Evolutionary conservation across 37 sponge, comb jelly and placozoan species (phyloP).

Genomic region (Bolinopsis microptera): DNA sequence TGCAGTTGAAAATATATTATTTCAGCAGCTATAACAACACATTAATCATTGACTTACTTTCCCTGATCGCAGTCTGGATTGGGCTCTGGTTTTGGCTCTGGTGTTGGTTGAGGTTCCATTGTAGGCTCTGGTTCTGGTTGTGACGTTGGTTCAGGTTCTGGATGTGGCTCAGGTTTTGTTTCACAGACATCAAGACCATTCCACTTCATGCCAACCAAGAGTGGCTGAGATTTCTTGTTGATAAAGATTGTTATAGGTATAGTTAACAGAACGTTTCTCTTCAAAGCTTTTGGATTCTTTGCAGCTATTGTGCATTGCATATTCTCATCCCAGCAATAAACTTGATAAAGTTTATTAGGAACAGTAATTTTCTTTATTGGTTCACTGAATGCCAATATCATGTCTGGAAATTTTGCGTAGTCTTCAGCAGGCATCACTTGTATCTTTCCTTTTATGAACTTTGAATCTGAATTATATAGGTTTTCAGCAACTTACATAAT

Average conservation of each 20-base stretch:
- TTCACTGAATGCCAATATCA: not conserved
- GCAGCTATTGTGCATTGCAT: not conserved
- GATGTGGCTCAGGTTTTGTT: not conserved
- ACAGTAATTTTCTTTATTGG: not conserved
- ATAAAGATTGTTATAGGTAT: not conserved
- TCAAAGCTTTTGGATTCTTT: not conserved
- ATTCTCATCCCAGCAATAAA: constrained; percentile 5
- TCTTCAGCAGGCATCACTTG: constrained; percentile 8
- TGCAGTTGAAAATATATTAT: no score
- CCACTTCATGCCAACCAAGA: not conserved
- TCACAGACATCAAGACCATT: not conserved
- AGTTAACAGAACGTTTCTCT: not conserved
- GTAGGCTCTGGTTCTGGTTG: not conserved
- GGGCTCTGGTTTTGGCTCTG: not conserved
- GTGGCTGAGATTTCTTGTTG: not conserved
- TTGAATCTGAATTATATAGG: not conserved
- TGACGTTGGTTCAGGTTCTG: constrained; percentile 28
- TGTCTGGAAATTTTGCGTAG: not conserved
- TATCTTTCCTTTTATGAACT: not conserved
- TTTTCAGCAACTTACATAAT: no score
- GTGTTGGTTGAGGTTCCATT: not conserved
- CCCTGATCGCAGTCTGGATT: no score
- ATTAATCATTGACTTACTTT: no score
- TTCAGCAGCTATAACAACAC: no score
- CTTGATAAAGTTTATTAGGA: not conserved